These are phyloP conservation scores for Dioctria rufipes DNA, from an alignment of 2,888 invertebrate species.

Conservation along the genomic window DNA sequence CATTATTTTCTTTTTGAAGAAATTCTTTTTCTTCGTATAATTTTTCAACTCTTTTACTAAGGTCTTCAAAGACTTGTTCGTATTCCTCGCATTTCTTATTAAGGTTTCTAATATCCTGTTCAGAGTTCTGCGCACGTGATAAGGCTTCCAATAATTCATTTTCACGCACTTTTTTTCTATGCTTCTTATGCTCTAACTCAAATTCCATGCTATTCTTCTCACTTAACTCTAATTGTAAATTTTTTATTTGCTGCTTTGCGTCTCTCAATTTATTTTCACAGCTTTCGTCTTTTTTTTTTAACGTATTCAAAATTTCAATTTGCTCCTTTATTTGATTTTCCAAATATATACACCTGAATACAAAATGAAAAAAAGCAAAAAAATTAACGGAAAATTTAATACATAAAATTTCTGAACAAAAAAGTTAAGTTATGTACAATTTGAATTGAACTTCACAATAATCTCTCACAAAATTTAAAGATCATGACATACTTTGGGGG, in stretches of 20 bases:
- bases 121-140: neutral
- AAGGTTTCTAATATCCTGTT: neutral
- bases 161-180: slow-evolving; percentile 74
- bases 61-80: neutral
- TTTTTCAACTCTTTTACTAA: slow-evolving; percentile 2
- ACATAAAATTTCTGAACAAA: neutral
- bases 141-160: slow-evolving; percentile 73
- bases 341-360: slow-evolving; percentile 62
- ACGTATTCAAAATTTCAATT: slow-evolving; percentile 62
- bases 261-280: slow-evolving; percentile 70
- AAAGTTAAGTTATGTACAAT: neutral
- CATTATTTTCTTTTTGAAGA: slow-evolving; percentile 73
- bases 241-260: slow-evolving; percentile 62
- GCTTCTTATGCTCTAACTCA: slow-evolving; percentile 73
- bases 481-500: no score
- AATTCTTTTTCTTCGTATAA: slow-evolving; percentile 19
- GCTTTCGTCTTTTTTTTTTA: slow-evolving; percentile 71
- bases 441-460: neutral
- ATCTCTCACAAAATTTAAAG: no score
- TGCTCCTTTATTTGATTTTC: slow-evolving; percentile 61
- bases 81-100: slow-evolving; percentile 14
- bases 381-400: neutral
- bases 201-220: slow-evolving; percentile 70
- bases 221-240: slow-evolving; percentile 66
- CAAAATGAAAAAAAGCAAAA: slow-evolving; percentile 25